Evolutionary conservation across 2,113 vertebrate genomes (phyloP).

Genomic region (Nothobranchius kuhntae): DNA sequence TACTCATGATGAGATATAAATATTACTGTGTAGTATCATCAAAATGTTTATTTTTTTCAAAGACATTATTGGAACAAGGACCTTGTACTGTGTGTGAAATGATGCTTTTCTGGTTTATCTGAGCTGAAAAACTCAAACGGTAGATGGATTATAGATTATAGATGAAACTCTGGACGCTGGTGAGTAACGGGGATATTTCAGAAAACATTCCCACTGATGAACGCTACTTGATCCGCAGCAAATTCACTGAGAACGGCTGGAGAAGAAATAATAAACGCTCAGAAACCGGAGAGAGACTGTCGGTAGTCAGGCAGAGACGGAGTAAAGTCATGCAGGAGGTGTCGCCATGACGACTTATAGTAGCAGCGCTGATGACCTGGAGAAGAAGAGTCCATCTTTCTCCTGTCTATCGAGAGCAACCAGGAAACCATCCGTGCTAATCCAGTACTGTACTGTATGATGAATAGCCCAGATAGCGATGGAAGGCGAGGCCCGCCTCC

Average conservation of each 20-base stretch:
- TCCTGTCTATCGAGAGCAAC: no score
- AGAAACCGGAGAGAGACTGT: background rate
- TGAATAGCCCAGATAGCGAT: conserved; percentile 16
- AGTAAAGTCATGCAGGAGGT: background rate
- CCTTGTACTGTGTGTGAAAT: no score
- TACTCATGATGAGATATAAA: no score
- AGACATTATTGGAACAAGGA: no score
- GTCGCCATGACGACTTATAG: conserved; percentile 14
- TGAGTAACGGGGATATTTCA: background rate
- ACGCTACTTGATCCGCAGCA: background rate
- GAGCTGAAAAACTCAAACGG: no score
- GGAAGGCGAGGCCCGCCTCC: background rate
- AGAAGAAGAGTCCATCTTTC: background rate
- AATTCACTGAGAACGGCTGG: background rate
- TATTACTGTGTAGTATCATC: no score
- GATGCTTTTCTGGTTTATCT: no score
- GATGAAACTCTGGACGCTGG: no score
- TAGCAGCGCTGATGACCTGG: background rate
- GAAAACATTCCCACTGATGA: background rate
- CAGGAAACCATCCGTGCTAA: no score
- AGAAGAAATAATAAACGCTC: background rate
- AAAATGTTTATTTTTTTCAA: no score
- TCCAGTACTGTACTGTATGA: conserved; percentile 16
- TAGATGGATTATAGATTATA: no score
- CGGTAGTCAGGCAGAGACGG: background rate